Percentiles rank a stretch among this genome's conserved stretches.
These are phyloP conservation scores for Oligia strigilis DNA, from an alignment of 2,888 invertebrate genomes.

Conservation along the genomic window DNA sequence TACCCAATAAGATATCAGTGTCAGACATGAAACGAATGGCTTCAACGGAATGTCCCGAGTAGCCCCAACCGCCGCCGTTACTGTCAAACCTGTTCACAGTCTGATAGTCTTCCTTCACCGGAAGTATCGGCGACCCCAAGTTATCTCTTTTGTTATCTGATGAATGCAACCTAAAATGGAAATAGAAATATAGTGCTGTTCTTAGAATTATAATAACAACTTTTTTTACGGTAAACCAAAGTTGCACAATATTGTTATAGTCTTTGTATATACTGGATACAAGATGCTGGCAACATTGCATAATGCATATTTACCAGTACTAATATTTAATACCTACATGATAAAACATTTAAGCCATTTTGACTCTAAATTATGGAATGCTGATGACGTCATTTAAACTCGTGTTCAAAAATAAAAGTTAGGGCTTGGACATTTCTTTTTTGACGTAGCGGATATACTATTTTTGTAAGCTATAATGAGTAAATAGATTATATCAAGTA, in stretches of 20 bases:
- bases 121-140: slow-evolving; percentile 73
- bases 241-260: no score
- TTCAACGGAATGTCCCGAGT: slow-evolving; percentile 98
- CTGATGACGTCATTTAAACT: no score
- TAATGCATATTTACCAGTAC: no score
- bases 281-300: not conserved
- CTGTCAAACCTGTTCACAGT: slow-evolving; percentile 97
- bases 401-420: no score
- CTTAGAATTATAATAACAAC: not conserved
- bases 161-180: slow-evolving; percentile 73
- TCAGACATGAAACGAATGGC: slow-evolving; percentile 98
- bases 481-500: no score
- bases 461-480: no score
- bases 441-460: no score
- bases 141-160: slow-evolving; percentile 81
- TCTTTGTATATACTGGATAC: not conserved
- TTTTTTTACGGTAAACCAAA: no score
- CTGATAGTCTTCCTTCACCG: slow-evolving; percentile 94
- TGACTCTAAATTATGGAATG: no score
- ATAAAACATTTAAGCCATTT: no score
- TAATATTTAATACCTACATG: no score
- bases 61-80: slow-evolving; percentile 99
- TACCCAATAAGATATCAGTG: slow-evolving; percentile 95
- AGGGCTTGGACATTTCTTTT: no score
- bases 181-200: not conserved